Base-by-base conservation (phyloP, 2,888 invertebrate genomes). In the Protonemura montana region DNA sequence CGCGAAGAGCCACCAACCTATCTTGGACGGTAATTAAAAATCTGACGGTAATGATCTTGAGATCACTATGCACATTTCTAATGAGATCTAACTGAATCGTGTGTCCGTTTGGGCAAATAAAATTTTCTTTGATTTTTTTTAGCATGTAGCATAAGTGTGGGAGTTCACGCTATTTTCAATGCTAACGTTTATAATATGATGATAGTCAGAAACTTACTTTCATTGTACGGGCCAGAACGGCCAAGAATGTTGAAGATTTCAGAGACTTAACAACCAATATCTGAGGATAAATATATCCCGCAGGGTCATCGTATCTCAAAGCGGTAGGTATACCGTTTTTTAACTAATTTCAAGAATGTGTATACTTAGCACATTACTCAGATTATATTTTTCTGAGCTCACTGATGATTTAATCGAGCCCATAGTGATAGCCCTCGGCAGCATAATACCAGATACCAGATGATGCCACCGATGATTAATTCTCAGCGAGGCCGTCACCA, bases 281-380 rank as follows among this genome's bases (percentile, higher is more conserved):
- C 3, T 35, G 10, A 6, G 10, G 10, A 35, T 35, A 35, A 10
- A 10, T 35, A 10, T 35, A 35, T 59, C 59, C 59, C 59, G 16
- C 59, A 3, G 59, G 59, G 59, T 59, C 59, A 21, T 59, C 59
- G 21, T 16, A 59, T 59, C 59, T 59, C 1, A 21, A 59, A 3
- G 59, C 59, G 59, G 59, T 41, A 41, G 5, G 5, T 59, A 16
- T 59, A 21, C 59, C 59, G 59, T 21, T 59, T 59, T 59, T 59
- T 59, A 59, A 21, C 59, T 59, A 59, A 59, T 59, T 59, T 59
- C 16, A 16, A 59, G 7, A 59, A 59, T 59, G 13, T n/a, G n/a
- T 59, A 59, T 59, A 59, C 59, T 59, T 59, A 59, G 59, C 59
- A 59, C 59, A 59, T 59, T 59, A 59, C 59, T 59, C 59, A 59